phyloP scores from a whole-genome alignment of 2,888 invertebrate genomes.

The Entomobrya multifasciata region DNA sequence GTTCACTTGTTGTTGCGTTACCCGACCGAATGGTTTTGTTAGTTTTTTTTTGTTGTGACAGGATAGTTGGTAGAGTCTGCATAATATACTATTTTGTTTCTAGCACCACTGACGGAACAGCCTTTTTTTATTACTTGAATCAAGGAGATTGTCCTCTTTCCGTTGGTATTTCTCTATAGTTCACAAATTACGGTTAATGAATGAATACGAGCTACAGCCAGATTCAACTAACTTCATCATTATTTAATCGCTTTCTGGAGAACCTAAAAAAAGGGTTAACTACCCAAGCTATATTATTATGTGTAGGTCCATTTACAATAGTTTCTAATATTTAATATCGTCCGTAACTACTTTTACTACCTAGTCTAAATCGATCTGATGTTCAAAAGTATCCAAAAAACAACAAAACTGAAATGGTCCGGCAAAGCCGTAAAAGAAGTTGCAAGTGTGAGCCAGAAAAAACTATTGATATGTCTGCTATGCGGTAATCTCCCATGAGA shows the following conservation, averaged over 20 bases:
- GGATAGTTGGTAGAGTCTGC: constrained; percentile 24
- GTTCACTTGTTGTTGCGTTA: constrained; percentile 24
- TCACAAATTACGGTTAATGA: constrained; percentile 65
- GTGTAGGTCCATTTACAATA: too few relatives aligned
- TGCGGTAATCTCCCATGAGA: constrained; percentile 61
- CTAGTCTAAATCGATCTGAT: too few relatives aligned
- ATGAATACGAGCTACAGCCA: constrained; percentile 51
- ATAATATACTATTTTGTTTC: constrained; percentile 27
- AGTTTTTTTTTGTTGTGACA: constrained; percentile 19
- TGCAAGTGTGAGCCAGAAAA: constrained; percentile 39
- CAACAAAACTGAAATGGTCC: constrained; percentile 18
- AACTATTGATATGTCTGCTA: constrained; percentile 33
- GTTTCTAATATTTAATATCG: too few relatives aligned
- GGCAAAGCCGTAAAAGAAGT: constrained; percentile 2
- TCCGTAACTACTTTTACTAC: too few relatives aligned
- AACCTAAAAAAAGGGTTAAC: constrained; percentile 56
- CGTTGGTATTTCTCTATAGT: constrained; percentile 10
- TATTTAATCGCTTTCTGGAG: constrained; percentile 61
- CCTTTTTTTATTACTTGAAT: background rate
- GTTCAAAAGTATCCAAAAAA: background rate
- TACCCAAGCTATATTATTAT: too few relatives aligned
- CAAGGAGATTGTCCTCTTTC: constrained; percentile 36
- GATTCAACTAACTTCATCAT: constrained; percentile 45
- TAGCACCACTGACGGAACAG: background rate
- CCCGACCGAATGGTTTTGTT: background rate